Conservation (phyloP, 2,797 vertebrate genomes). For the Sebastes melanostomus region DNA sequence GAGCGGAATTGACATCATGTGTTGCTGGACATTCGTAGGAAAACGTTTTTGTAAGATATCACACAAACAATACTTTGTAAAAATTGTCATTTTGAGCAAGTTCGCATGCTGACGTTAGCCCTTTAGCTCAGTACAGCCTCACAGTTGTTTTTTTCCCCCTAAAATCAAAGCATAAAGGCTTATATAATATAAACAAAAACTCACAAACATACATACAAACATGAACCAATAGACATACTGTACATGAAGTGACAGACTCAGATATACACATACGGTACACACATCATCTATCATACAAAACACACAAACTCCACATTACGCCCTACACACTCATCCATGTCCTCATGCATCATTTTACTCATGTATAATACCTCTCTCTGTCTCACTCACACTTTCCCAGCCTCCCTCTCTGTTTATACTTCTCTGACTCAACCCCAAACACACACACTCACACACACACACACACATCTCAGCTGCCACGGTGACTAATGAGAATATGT, state of each 20-base stretch:
- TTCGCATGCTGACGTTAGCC: neutral
- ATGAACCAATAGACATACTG: neutral
- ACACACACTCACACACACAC: neutral
- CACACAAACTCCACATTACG: neutral
- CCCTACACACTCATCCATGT: neutral
- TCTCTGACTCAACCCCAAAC: conserved; percentile 26
- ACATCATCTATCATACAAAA: neutral
- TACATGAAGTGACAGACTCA: neutral
- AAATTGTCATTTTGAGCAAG: neutral
- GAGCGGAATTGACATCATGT: no score
- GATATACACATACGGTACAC: neutral
- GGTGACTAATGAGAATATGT: conserved; percentile 73
- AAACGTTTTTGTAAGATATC: no score
- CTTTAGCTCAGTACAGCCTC: neutral
- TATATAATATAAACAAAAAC: neutral
- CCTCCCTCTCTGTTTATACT: conserved; percentile 16
- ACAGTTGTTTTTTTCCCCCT: neutral
- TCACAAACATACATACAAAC: neutral
- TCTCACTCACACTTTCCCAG: conserved; percentile 7
- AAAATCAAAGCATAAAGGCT: neutral
- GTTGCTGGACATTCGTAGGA: no score
- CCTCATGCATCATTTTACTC: conserved; percentile 26
- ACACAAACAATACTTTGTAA: no score
- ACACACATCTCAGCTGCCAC: conserved; percentile 40
- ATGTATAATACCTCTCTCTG: conserved; percentile 15